Evolutionary conservation across 1,140 invertebrate genomes (phyloP), one percentile per base, ranked within the genome.

Genomic region (Phenacoccus solenopsis): DNA sequence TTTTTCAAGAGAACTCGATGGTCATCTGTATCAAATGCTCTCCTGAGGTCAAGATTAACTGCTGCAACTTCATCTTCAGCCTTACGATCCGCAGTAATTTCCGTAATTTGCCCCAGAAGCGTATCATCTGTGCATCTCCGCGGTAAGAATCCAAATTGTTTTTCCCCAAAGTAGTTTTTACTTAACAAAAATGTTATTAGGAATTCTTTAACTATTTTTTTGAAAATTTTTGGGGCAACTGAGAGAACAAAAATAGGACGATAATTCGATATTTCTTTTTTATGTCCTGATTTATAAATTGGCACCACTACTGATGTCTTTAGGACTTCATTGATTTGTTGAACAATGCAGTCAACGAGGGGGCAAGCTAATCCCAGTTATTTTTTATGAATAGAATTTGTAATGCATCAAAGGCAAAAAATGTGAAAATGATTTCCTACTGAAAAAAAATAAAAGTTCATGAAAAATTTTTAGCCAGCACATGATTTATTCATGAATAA

Each of bases 231-330:
- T 30, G 49, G 64, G 22, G 20, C 10, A 61, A 28, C 25, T 25
- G 24, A 22, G 1, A 64, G n/a, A 5, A 61, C 22, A 12, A 25
- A 70, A 32, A 28, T 64, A 9, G 59, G 56, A 20, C 21, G 28
- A 22, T 35, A 67, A 20, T 28, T 28, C 22, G 16, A 16, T 13
- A 71, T n/a, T 38, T 3, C 49, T 70, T 69, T 24, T n/a, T 74
- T 25, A 27, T 67, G 21, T 25, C 61, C 61, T 16, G 1, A 13
- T 67, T 67, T 67, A 7, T 24, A 67, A 22, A 67, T 13, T 22
- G 20, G 30, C 5, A 32, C 30, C 13, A 32, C 30, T 32, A 32
- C 13, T 13, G 30, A 32, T 32, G 5, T 32, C 16, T 67, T 67
- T 2, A 67, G 27, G n/a, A n/a, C n/a, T n/a, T n/a, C n/a, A n/a